Evolutionary conservation across 2,888 invertebrate genomes (phyloP).

Genomic region (Chloromyia formosa): DNA sequence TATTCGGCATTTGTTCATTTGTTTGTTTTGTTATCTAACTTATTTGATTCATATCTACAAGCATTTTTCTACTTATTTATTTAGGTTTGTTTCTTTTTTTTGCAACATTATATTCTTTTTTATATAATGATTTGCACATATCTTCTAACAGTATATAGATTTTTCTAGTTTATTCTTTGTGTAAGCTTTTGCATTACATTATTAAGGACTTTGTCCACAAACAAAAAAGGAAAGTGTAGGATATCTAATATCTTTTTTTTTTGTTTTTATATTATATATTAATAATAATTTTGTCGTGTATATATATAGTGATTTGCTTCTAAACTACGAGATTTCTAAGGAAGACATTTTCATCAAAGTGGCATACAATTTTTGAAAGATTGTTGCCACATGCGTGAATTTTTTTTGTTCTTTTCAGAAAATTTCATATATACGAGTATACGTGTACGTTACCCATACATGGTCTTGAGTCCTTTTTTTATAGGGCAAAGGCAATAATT

Average conservation of each 20-base stretch:
- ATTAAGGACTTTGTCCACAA: background rate
- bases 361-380: constrained; percentile 10
- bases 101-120: background rate
- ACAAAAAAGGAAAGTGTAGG: background rate
- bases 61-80: background rate
- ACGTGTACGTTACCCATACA: too few species aligned
- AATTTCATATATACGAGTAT: too few species aligned
- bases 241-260: background rate
- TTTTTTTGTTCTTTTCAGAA: too few species aligned
- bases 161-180: background rate
- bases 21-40: too few species aligned
- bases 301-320: constrained; percentile 10
- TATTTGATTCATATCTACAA: too few species aligned
- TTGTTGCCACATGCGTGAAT: constrained; percentile 13
- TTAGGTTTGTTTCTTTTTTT: constrained; percentile 4
- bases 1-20: background rate
- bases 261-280: constrained; percentile 2
- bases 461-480: too few species aligned
- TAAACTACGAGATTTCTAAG: constrained; percentile 32
- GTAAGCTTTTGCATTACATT: background rate
- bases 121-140: background rate
- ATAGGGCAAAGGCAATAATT: too few species aligned
- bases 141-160: background rate
- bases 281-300: constrained; percentile 11
- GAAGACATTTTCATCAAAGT: constrained; percentile 21